Conservation (phyloP, 2,797 vertebrate genomes). For the Hybognathus amarus region DNA sequence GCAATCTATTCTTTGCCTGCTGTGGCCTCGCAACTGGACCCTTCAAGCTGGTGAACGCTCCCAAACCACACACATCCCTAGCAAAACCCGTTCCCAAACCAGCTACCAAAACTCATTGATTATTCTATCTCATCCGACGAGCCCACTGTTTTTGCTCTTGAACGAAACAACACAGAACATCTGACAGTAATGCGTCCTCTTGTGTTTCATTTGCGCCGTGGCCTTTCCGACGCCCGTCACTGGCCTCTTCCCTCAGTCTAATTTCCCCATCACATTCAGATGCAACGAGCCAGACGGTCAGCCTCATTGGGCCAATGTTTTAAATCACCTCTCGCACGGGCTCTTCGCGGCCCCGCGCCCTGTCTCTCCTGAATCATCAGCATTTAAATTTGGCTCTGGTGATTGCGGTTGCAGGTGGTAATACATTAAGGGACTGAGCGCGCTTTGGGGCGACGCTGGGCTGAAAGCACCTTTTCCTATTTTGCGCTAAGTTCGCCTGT, state of each 20-base stretch:
- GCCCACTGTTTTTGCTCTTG: conserved; percentile 74
- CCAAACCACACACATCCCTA: conserved; percentile 21
- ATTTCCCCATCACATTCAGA: conserved; percentile 84
- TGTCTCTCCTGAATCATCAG: conserved; percentile 79
- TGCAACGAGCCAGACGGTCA: conserved; percentile 80
- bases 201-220: conserved; percentile 76
- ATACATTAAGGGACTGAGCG: conserved; percentile 86
- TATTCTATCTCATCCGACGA: conserved; percentile 75
- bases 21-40: conserved; percentile 49
- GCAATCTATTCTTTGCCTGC: conserved; percentile 58
- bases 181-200: conserved; percentile 65
- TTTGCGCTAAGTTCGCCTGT: conserved; percentile 80
- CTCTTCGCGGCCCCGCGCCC: conserved; percentile 73
- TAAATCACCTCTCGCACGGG: conserved; percentile 81
- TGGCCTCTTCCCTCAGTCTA: conserved; percentile 80
- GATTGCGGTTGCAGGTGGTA: conserved; percentile 84
- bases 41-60: conserved; percentile 52
- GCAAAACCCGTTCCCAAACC: conserved; percentile 50
- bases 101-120: conserved; percentile 80
- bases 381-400: conserved; percentile 83
- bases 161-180: conserved; percentile 75
- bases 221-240: conserved; percentile 70
- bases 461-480: conserved; percentile 82
- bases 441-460: conserved; percentile 71
- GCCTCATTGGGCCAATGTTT: conserved; percentile 85